Evolutionary conservation across 2,888 invertebrate species (phyloP).

Genomic region (Eristalis intricaria): DNA sequence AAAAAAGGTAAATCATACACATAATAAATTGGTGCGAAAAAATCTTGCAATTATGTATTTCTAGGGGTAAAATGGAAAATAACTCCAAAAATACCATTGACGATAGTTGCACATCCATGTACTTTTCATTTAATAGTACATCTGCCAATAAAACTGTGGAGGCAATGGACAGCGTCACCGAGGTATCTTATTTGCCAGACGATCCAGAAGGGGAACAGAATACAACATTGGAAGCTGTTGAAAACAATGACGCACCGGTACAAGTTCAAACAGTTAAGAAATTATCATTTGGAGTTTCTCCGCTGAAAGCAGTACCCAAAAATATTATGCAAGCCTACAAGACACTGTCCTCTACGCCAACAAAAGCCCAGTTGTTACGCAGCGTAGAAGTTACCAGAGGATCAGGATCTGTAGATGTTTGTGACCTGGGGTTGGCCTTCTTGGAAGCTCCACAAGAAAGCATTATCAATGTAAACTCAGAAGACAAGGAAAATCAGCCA

Average conservation of each 20-base stretch:
- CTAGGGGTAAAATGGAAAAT: slow-evolving; percentile 44
- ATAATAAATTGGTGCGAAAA: not conserved
- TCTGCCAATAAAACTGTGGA: slow-evolving; percentile 45
- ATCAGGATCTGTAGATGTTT: slow-evolving; percentile 60
- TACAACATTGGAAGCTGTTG: slow-evolving; percentile 32
- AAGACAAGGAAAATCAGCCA: slow-evolving; percentile 52
- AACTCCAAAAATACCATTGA: slow-evolving; percentile 46
- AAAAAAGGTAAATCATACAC: not conserved
- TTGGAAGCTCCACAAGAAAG: slow-evolving; percentile 46
- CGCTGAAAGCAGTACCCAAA: slow-evolving; percentile 33
- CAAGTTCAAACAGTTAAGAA: slow-evolving; percentile 43
- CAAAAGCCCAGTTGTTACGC: slow-evolving; percentile 74
- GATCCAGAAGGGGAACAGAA: slow-evolving; percentile 40
- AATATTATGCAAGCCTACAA: slow-evolving; percentile 76
- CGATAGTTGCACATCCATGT: slow-evolving; percentile 55
- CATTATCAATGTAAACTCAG: slow-evolving; percentile 10
- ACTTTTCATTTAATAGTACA: slow-evolving; percentile 64
- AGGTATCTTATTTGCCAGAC: not conserved
- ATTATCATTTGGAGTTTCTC: slow-evolving; percentile 23
- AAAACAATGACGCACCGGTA: not conserved
- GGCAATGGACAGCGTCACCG: slow-evolving; percentile 16
- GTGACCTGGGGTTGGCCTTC: slow-evolving; percentile 49
- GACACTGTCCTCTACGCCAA: slow-evolving; percentile 77
- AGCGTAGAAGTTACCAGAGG: slow-evolving; percentile 73
- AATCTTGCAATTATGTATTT: not conserved